Evolutionary conservation across 1,140 invertebrate species (phyloP), one percentile per base, ranked within the genome.

Genomic region (Fopius arisanus): DNA sequence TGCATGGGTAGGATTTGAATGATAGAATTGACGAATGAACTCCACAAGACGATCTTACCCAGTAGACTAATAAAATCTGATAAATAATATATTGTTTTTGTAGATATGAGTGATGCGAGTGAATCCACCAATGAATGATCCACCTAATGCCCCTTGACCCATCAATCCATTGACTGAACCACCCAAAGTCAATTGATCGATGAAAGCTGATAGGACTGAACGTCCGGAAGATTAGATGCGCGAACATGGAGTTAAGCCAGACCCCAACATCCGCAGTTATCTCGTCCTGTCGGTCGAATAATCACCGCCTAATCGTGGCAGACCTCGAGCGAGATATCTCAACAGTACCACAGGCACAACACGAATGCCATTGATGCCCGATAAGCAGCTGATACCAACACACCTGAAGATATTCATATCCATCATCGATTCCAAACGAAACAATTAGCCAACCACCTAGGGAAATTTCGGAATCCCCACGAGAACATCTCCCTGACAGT

Each of bases 151-250:
- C n/a, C n/a, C n/a, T n/a, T n/a, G n/a, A n/a, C n/a, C n/a, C n/a
- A 62, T 62, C 59, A 62, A 65, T 65, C 85, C 86, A 85, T 86
- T 83, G 85, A 81, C 80, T n/a, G n/a, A n/a, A n/a, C n/a, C n/a
- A n/a, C n/a, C n/a, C n/a, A n/a, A n/a, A 69, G 40, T 68, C 54
- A 59, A 75, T 69, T 51, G 41, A 62, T 76, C 51, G 62, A 72
- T 71, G 48, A 28, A 26, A 26, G 62, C 62, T 19, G 59, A 21
- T 59, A 51, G 68, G 28, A 69, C 51, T 9, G 37, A 70, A 65
- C 40, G 26, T 26, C 59, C 43, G 37, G 48, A 63, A 70, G 72
- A 67, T 66, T 62, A 71, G 63, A 72, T 72, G 70, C 70, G 51
- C 63, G 65, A 73, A 71, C 72, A 73, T 40, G 62, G 40, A 70